Base-by-base conservation (phyloP, 2,888 invertebrate genomes). In the Thereva nobilitata region DNA sequence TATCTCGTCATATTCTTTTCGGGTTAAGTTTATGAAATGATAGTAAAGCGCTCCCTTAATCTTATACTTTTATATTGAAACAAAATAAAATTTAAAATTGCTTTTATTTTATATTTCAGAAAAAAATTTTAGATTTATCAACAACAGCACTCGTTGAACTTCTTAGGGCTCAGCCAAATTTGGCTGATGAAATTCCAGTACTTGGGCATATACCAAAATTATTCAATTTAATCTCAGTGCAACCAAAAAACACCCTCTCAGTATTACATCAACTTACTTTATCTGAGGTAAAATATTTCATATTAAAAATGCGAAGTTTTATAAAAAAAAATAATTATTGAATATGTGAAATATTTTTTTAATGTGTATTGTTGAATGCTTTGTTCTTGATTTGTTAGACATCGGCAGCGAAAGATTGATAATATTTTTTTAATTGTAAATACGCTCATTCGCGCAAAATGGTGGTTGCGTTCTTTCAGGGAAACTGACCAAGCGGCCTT, bases 161-260 rank as follows among this genome's bases (percentile, higher is more conserved):
- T 64, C 83, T 98, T 59, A 87, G 90, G 73, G 89, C 93, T 37
- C 95, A 97, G 79, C 92, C 95, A 2, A 86, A 89, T 75, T 84
- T 98, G 69, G 88, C 93, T 44, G 97, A 98, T 80, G 86, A 89
- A 73, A 88, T 94, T 74, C 94, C 95, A 38, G 88, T 92, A 45
- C 85, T 95, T 79, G 96, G 95, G 8, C 93, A 95, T 78, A 86
- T 95, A 80, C 92, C 92, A 67, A 87, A 90, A 65, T 81, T 93
- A 23, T 89, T 90, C 74, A 84, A 88, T 63, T 86, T 92, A 76
- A 88, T 96, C 86, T 83, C 88, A 45, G 79, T 85, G 54, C 84
- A 92, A 71, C 92, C 95, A 66, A 88, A 87, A 76, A 87, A 91
- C 67, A 89, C 92, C 54, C 88, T 97, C 76, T 87, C 92, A 74